phyloP scores from a whole-genome alignment of 1,140 invertebrate species.

The Steinernema khuongi region DNA sequence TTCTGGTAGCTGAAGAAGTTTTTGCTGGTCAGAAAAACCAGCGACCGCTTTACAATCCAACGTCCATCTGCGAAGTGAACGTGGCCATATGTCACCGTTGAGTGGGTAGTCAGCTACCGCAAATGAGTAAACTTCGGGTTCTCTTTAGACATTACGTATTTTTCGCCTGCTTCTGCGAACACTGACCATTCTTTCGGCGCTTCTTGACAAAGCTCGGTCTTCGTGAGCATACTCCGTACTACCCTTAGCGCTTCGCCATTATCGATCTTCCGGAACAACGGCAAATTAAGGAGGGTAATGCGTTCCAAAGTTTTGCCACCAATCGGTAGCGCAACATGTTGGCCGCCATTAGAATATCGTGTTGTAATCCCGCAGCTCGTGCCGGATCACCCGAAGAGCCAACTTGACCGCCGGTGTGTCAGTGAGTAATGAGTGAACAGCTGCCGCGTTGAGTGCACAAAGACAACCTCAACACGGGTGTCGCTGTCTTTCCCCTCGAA shows the following conservation, averaged over 20 bases:
- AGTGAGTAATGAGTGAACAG: slow-evolving; percentile 15
- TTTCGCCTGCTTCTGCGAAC: too few relatives aligned
- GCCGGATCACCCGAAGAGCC: neutral
- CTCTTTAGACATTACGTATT: too few relatives aligned
- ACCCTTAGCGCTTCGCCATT: neutral
- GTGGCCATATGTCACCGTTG: too few relatives aligned
- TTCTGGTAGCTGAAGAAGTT: too few relatives aligned
- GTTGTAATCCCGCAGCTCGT: slow-evolving; percentile 4
- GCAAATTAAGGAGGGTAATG: slow-evolving; percentile 1
- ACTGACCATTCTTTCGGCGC: too few relatives aligned
- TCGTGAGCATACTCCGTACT: too few relatives aligned
- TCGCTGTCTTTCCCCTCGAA: neutral
- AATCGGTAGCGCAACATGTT: slow-evolving; percentile 16
- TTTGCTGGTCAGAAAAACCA: too few relatives aligned
- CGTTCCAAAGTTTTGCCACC: neutral
- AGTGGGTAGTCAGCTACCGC: too few relatives aligned
- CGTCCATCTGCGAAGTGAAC: too few relatives aligned
- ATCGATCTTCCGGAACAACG: neutral
- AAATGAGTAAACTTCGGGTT: too few relatives aligned
- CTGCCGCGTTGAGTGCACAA: neutral
- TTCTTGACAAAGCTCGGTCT: too few relatives aligned
- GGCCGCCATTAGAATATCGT: neutral
- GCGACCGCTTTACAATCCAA: too few relatives aligned
- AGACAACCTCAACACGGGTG: slow-evolving; percentile 9
- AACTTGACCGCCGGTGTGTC: slow-evolving; percentile 2